These are phyloP conservation scores for Cataglyphis cursor DNA, from an alignment of 2,888 invertebrate genomes.

Conservation along the genomic window DNA sequence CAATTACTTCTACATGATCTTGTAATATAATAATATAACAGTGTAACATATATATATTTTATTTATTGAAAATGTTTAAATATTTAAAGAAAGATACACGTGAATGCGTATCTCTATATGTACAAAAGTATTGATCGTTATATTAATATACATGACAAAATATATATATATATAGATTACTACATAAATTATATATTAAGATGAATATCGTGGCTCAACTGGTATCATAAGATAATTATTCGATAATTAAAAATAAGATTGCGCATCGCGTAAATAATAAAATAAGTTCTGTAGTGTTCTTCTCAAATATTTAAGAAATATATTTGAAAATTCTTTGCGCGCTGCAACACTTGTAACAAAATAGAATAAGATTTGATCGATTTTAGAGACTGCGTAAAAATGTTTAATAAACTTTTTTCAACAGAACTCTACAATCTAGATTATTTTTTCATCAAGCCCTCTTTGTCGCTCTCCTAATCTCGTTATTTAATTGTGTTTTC, in stretches of 20 bases:
- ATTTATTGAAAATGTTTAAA: constrained; percentile 6
- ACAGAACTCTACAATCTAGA: constrained; percentile 3
- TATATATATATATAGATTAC: too few species aligned
- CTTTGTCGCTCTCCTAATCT: not conserved
- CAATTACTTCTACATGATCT: constrained; percentile 7
- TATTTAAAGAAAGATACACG: not conserved
- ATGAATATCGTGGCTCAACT: constrained; percentile 1
- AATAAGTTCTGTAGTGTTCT: constrained; percentile 2
- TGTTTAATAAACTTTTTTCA: constrained; percentile 65
- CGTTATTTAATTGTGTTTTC: not conserved
- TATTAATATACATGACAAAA: not conserved
- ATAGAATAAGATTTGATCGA: constrained; percentile 60
- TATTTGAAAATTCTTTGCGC: constrained; percentile 21
- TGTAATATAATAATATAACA: not conserved
- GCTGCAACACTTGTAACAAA: constrained; percentile 24
- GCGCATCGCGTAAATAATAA: constrained; percentile 12
- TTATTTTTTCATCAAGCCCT: constrained; percentile 34
- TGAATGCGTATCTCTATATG: not conserved
- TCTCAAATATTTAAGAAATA: constrained; percentile 36
- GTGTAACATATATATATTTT: not conserved
- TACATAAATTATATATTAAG: constrained; percentile 17
- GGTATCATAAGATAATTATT: constrained; percentile 32
- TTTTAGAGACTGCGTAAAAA: constrained; percentile 42
- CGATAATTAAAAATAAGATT: constrained; percentile 22
- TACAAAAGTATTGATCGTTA: constrained; percentile 9